Percentiles rank a stretch among this genome's conserved stretches.
phyloP scores from a whole-genome alignment of 2,888 invertebrate genomes.

The Caenorhabditis becei region DNA sequence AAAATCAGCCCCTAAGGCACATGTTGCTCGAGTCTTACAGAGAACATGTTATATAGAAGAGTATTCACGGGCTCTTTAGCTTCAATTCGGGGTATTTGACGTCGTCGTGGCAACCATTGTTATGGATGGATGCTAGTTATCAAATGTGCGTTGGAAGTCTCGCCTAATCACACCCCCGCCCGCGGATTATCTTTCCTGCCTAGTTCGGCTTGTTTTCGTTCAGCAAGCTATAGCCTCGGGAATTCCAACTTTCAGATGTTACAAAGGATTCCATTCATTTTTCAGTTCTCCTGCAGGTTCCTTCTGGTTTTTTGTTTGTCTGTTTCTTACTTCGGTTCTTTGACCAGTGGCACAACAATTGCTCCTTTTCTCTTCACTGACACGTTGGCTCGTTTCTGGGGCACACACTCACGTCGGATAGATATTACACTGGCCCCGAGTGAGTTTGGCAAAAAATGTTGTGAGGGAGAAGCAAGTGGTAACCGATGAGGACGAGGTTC shows the following conservation, averaged over 20 bases:
- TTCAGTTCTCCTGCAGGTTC: too few species aligned
- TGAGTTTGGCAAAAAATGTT: slow-evolving; percentile 48
- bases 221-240: not conserved
- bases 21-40: too few species aligned
- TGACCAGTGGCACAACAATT: slow-evolving; percentile 51
- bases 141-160: slow-evolving; percentile 10
- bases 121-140: slow-evolving; percentile 27
- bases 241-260: too few species aligned
- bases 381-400: slow-evolving; percentile 29
- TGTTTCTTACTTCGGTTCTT: slow-evolving; percentile 23
- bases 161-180: slow-evolving; percentile 1
- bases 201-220: not conserved
- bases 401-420: slow-evolving; percentile 24
- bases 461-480: slow-evolving; percentile 41
- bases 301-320: slow-evolving; percentile 3
- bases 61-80: not conserved
- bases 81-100: slow-evolving; percentile 15
- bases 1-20: too few species aligned
- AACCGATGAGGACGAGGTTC: slow-evolving; percentile 54
- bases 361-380: slow-evolving; percentile 32
- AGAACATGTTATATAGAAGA: too few species aligned
- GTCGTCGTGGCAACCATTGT: slow-evolving; percentile 42
- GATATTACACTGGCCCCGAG: slow-evolving; percentile 39
- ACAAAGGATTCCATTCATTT: too few species aligned
- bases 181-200: slow-evolving; percentile 21